Evolutionary conservation across 2,888 invertebrate species (phyloP).

Genomic region (Synanthedon myopaeformis): DNA sequence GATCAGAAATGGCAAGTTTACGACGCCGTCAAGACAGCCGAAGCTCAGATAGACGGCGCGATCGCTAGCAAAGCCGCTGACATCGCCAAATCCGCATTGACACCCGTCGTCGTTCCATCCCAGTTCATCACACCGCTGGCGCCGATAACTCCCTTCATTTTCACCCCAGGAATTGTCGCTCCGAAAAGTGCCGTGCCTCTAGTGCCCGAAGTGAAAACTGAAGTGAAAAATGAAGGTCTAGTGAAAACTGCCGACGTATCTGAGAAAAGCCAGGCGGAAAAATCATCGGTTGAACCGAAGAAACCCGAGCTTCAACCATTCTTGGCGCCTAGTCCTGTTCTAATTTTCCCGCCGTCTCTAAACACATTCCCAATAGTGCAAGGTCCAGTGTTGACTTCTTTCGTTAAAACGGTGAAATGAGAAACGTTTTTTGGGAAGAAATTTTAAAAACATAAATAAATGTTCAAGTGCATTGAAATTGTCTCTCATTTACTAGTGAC

Average conservation of each 20-base stretch:
- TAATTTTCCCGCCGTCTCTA: neutral
- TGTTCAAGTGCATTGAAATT: too few relatives aligned
- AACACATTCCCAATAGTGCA: neutral
- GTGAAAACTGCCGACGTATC: neutral
- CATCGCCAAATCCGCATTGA: constrained; percentile 23
- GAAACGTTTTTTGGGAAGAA: too few relatives aligned
- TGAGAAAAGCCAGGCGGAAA: constrained; percentile 14
- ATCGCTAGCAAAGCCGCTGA: constrained; percentile 29
- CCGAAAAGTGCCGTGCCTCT: constrained; percentile 1
- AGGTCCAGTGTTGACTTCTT: neutral
- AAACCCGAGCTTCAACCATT: neutral
- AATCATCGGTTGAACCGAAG: constrained; percentile 4
- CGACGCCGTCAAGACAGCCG: constrained; percentile 40
- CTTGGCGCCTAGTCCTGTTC: neutral
- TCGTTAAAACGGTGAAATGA: neutral
- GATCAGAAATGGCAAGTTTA: constrained; percentile 56
- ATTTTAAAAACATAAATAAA: too few relatives aligned
- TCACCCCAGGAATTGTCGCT: constrained; percentile 2
- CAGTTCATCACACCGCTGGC: constrained; percentile 1
- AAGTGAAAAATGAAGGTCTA: constrained; percentile 6
- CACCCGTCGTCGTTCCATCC: constrained; percentile 5
- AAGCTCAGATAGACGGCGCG: constrained; percentile 42
- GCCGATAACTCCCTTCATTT: neutral
- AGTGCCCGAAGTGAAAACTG: neutral
- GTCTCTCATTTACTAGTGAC: too few relatives aligned